Percentiles rank a stretch among this genome's conserved stretches.
Conservation (phyloP, 1,140 invertebrate species). For the Carposina sasakii region DNA sequence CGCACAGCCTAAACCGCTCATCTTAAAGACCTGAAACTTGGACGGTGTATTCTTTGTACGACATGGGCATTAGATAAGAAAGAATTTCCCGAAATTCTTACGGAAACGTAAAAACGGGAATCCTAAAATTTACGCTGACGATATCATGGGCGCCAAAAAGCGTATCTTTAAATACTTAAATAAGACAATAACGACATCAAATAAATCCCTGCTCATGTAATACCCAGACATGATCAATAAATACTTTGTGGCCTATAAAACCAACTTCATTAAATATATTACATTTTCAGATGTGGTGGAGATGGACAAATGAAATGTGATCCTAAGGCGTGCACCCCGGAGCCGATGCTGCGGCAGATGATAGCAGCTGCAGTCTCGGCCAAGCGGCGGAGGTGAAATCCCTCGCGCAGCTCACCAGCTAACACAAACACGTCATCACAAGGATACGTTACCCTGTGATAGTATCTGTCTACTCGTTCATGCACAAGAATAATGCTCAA, state of each 20-base stretch:
- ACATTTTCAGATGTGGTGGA: constrained; percentile 83
- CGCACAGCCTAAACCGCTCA: no score
- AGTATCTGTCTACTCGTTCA: constrained; percentile 57
- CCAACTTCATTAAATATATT: constrained; percentile 11
- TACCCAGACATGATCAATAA: no score
- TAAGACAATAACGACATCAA: no score
- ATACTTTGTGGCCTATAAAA: constrained; percentile 7
- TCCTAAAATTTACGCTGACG: no score
- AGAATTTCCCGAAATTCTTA: no score
- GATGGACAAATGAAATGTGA: constrained; percentile 95
- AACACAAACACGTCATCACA: constrained; percentile 41
- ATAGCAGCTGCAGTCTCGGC: constrained; percentile 82
- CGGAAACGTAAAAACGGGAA: no score
- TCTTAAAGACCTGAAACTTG: no score
- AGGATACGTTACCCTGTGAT: constrained; percentile 52
- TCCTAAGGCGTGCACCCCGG: constrained; percentile 88
- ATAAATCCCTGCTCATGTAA: no score
- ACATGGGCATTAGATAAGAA: no score
- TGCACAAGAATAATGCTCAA: constrained; percentile 70
- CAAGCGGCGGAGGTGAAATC: constrained; percentile 82
- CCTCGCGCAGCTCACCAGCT: constrained; percentile 21
- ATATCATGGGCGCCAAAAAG: no score
- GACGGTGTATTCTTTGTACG: no score
- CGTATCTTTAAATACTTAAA: no score
- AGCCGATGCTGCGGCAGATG: constrained; percentile 91